Base-by-base conservation (phyloP, 2,797 vertebrate genomes). In the Spea hammondii region DNA sequence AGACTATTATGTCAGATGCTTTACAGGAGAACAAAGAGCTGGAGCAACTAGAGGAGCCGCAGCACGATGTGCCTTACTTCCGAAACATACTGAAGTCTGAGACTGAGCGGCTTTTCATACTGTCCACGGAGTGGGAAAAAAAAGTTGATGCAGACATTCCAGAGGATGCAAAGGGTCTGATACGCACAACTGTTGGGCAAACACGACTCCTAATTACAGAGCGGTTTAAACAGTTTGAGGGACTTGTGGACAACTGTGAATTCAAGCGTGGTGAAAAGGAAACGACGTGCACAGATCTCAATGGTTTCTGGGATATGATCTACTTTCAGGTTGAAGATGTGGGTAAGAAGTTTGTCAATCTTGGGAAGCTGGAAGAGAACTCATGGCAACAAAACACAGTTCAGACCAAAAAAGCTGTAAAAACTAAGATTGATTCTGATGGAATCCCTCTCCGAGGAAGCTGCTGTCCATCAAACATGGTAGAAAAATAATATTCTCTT, bases 301-400 rank as follows among this genome's bases (percentile, higher is more conserved):
- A 97, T 86, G 98, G 98, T 17, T 99, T 99, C 88, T 98, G 98
- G 98, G 98, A 99, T 83, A 99, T 99, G 97, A 86, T 99, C 74
- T 93, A 89, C 85, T 97, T 92, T 88, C 98, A 99, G 97, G 88
- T 97, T 0, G 91, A 96, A 85, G 96, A 99, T 48, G 93, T 99
- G 67, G 85, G 89, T 54, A 94, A 91, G 78, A 98, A 99, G 84
- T 97, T 98, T 86, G 88, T 85, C 3, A 86, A 92, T 51, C 86
- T 99, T 71, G 91, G 85, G 83, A 94, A 92, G 70, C 93, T 95
- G 48, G 93, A 98, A 84, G 86, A 88, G 51, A 91, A 90, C 10
- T 87, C 86, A 4, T 98, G 96, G 97, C 88, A 92, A 84, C 89
- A 85, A 78, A 88, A 89, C 3, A 85, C 85, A 2, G 77, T 80